Base-by-base conservation (phyloP, 2,113 vertebrate species). In the Melanotaenia duboulayi region DNA sequence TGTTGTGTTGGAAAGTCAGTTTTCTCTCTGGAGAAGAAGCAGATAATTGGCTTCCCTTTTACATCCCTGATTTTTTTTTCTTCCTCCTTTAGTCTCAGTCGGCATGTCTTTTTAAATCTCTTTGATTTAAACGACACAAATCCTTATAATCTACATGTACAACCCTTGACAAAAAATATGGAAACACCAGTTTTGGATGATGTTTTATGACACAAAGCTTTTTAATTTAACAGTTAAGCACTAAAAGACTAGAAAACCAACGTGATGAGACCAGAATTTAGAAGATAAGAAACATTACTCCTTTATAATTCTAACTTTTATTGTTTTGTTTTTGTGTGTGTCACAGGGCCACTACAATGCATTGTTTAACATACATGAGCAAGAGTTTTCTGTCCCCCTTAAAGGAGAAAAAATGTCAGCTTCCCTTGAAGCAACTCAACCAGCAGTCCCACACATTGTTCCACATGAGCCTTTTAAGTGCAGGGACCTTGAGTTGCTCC, bases 401-500 rank as follows among this genome's bases (percentile, higher is more conserved):
- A 5, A 67, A 8, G 17, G 40, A 17, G 40, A 17, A 12, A 56
- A 48, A 12, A 25, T 9, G 17, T 1, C 7, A 24, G 32, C 39
- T 14, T 1, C 54, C 60, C 56, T 2, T 32, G 20, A 0, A 2
- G 23, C 3, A 0, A 11, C 40, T 25, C 16, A n/a, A 19, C 46
- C 9, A 61, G 52, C 11, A 19, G 35, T 40, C 6, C 28, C 4
- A 46, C 39, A 4, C 70, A 7, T 63, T 48, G 68, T 39, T 37
- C 56, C 61, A 20, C 66, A 10, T 46, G 54, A 68, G 67, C 64
- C 52, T 46, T 71, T 13, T 28, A 24, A 49, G 51, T 37, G 78
- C 64, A 1, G 10, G 11, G 56, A 61, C 77, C 71, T 76, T 32
- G 2, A 14, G 12, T 58, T 71, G 78, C 51, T 78, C 17, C 11